These are phyloP conservation scores for Spisula solida DNA, from an alignment of 2,888 invertebrate genomes.

Conservation along the genomic window DNA sequence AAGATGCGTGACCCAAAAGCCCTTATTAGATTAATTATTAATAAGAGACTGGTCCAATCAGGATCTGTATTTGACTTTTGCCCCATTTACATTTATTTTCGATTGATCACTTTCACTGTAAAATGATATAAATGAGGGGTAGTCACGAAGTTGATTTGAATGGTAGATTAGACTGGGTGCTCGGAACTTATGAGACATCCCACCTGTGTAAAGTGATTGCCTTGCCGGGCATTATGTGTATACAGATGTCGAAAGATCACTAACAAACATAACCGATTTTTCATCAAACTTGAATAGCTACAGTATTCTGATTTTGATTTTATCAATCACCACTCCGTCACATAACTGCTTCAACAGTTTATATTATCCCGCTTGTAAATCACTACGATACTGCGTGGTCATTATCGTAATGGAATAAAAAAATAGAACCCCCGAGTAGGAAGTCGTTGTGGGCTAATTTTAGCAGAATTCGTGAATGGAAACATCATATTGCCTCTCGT, in stretches of 20 bases:
- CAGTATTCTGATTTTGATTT: background rate
- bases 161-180: background rate
- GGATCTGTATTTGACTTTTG: background rate
- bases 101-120: background rate
- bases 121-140: background rate
- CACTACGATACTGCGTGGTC: too few species aligned
- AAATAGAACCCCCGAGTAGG: too few species aligned
- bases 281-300: background rate
- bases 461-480: too few species aligned
- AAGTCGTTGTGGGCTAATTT: too few species aligned
- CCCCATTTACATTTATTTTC: background rate
- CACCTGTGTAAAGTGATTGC: background rate
- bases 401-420: too few species aligned
- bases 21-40: background rate
- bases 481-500: too few species aligned
- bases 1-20: slow-evolving; percentile 15
- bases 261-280: background rate
- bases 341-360: background rate
- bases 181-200: background rate
- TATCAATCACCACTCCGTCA: slow-evolving; percentile 1
- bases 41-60: background rate
- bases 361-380: too few species aligned
- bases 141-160: background rate
- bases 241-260: background rate
- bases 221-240: background rate